A percentile compares a stretch with the other conserved stretches of the same genome.
Conservation (phyloP, 2,797 vertebrate species). For the Silurus aristotelis region DNA sequence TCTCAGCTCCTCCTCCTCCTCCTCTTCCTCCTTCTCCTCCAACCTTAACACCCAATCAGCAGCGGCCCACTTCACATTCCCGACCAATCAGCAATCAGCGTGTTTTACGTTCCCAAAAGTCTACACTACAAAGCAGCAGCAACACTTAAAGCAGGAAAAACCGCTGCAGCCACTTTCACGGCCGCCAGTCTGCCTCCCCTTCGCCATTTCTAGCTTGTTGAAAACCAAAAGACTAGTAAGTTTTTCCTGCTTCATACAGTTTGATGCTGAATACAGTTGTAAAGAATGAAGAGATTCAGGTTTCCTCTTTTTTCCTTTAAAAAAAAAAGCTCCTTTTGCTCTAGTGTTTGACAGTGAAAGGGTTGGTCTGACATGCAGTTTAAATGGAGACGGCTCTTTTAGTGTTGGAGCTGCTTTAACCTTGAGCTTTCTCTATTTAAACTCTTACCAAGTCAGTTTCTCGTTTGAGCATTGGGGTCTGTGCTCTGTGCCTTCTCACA, state of each 20-base stretch:
- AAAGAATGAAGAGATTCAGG: conserved; percentile 83
- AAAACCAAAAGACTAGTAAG: conserved; percentile 99
- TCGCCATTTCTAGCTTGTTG: conserved; percentile 99
- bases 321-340: conserved; percentile 67
- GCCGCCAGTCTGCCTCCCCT: conserved; percentile 98
- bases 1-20: conserved; percentile 97
- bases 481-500: conserved; percentile 22
- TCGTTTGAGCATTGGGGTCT: conserved; percentile 16
- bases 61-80: conserved; percentile 99
- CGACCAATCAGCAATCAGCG: conserved; percentile 99
- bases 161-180: conserved; percentile 92
- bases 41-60: conserved; percentile 99
- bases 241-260: conserved; percentile 99
- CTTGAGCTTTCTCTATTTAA: conserved; percentile 42
- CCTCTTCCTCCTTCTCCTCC: conserved; percentile 78
- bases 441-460: conserved; percentile 13
- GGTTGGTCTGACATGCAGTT: conserved; percentile 80
- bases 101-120: conserved; percentile 98
- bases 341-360: conserved; percentile 64
- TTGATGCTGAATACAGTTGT: conserved; percentile 99
- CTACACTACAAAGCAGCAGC: conserved; percentile 98
- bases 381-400: conserved; percentile 70
- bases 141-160: conserved; percentile 99
- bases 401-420: not conserved
- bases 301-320: conserved; percentile 85